phyloP scores from a whole-genome alignment of 2,797 vertebrate species.

The Acestrorhynchus altus region DNA sequence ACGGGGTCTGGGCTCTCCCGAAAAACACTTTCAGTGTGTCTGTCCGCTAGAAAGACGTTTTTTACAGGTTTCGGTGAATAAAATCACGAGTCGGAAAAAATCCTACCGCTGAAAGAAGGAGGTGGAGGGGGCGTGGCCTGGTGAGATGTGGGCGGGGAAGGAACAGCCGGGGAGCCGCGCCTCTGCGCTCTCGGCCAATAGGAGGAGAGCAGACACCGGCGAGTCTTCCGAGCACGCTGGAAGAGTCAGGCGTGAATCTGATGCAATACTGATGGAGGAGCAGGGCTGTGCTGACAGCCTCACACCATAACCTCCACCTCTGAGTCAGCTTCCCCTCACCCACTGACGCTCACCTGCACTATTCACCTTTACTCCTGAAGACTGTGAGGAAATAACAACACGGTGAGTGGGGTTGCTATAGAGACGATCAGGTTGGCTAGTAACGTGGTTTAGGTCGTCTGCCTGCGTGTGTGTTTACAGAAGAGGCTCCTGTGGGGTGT shows the following conservation, averaged over 20 bases:
- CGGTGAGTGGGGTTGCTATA: too few species aligned
- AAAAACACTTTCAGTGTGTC: too few species aligned
- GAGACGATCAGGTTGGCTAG: too few species aligned
- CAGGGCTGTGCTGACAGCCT: neutral
- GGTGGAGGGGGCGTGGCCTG: neutral
- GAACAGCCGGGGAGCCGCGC: neutral
- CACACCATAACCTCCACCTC: neutral
- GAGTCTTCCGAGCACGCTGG: neutral
- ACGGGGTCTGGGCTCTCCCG: too few species aligned
- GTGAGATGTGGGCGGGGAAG: neutral
- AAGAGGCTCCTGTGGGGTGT: too few species aligned
- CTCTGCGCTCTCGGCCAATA: constrained; percentile 15
- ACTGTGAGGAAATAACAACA: neutral
- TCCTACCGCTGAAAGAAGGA: too few species aligned
- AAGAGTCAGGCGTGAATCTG: constrained; percentile 13
- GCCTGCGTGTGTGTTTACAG: too few species aligned
- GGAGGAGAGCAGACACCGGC: constrained; percentile 7
- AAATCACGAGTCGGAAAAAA: too few species aligned
- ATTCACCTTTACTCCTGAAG: neutral
- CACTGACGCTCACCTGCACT: too few species aligned
- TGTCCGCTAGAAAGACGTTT: too few species aligned
- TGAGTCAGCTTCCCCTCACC: neutral
- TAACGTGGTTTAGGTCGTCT: too few species aligned
- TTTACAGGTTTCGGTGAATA: too few species aligned
- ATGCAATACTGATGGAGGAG: constrained; percentile 31